Conservation (phyloP, 2,888 invertebrate genomes). For the Oxystoma pomonae region DNA sequence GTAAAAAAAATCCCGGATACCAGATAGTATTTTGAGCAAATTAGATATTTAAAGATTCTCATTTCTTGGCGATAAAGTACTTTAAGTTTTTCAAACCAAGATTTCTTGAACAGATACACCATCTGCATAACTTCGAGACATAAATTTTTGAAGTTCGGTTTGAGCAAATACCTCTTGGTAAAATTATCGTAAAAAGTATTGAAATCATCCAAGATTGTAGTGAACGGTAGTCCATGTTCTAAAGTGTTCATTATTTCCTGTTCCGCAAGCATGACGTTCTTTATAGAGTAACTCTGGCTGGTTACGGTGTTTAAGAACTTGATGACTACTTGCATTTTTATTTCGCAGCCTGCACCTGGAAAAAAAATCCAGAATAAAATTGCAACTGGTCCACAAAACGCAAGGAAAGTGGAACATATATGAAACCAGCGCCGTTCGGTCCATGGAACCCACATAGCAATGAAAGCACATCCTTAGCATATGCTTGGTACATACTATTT, state of each 20-base stretch:
- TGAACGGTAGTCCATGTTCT: constrained; percentile 34
- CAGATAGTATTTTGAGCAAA: constrained; percentile 36
- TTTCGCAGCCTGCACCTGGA: constrained; percentile 31
- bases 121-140: constrained; percentile 37
- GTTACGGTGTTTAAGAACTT: constrained; percentile 32
- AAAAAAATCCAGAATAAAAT: too few species aligned
- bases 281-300: constrained; percentile 25
- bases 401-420: too few species aligned
- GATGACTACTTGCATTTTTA: constrained; percentile 30
- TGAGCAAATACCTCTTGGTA: constrained; percentile 33
- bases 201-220: constrained; percentile 38
- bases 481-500: too few species aligned
- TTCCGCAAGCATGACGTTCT: constrained; percentile 31
- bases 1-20: constrained; percentile 37
- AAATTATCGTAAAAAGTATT: constrained; percentile 37
- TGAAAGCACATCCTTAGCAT: too few species aligned
- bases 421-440: too few species aligned
- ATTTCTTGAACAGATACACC: constrained; percentile 32
- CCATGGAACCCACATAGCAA: too few species aligned
- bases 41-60: constrained; percentile 33
- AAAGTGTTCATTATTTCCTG: constrained; percentile 35
- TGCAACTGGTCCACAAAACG: too few species aligned
- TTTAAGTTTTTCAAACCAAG: constrained; percentile 35
- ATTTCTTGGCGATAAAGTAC: constrained; percentile 33
- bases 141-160: constrained; percentile 32